Base-by-base conservation (phyloP, 2,797 vertebrate species). In the Sebastes minor region DNA sequence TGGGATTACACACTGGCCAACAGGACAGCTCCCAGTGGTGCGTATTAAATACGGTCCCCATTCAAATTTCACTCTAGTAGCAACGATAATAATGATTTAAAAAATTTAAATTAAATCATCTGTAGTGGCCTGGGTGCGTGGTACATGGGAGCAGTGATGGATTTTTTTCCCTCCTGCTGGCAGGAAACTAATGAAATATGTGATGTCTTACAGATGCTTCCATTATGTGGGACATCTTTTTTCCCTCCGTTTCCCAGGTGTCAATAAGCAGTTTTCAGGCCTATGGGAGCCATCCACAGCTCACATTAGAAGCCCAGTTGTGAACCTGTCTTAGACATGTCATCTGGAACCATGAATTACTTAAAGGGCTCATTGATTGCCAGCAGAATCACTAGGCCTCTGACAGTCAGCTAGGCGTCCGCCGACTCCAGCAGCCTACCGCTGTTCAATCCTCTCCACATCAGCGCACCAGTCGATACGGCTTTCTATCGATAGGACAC, bases 301-400 rank as follows among this genome's bases (percentile, higher is more conserved):
- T 82, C 84, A 86, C 84, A 89, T 93, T 90, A 93, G 91, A 80
- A 85, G 71, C 84, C 74, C 71, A 35, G 76, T 76, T 73, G 83
- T 91, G 90, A 90, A 88, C 90, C 82, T n/a, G 68, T 85, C 86
- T 92, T 86, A 77, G 89, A 83, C 82, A 79, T 86, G 88, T 91
- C 91, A 86, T 90, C 80, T 86, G 67, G 81, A 86, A 35, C 78
- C 77, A 65, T 83, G 80, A 86, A 88, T 92, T 88, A 90, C 84
- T 91, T 90, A 92, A 85, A 91, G 80, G 75, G 55, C 76, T 89
- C 90, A 93, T 92, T 87, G 92, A 94, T 92, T 90, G 79, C 67
- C 32, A 66, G 68, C 59, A 78, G 76, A 88, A 90, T 91, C 86
- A 71, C 83, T 70, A 52, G 59, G 76, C 64, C 68, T 86, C 85